phyloP scores from a whole-genome alignment of 2,888 invertebrate species.

The Protonemura montana region DNA sequence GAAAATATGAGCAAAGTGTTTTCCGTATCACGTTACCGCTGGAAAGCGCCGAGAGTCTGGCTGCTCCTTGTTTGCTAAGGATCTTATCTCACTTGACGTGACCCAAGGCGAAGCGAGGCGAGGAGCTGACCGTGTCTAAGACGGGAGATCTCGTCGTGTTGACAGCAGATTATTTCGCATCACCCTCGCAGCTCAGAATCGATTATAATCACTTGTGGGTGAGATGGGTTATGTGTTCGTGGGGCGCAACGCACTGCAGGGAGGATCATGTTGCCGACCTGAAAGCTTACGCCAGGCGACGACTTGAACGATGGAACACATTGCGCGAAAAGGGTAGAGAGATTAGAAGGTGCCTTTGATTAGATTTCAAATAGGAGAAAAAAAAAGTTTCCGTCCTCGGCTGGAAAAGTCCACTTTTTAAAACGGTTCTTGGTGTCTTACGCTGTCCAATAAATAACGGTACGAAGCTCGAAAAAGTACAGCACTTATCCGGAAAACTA shows the following conservation, averaged over 20 bases:
- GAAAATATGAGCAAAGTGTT: neutral
- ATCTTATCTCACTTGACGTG: conserved; percentile 20
- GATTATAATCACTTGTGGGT: conserved; percentile 43
- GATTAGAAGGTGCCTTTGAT: neutral
- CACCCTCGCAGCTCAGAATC: conserved; percentile 39
- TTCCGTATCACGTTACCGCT: neutral
- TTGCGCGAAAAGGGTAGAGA: neutral
- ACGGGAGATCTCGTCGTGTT: conserved; percentile 25
- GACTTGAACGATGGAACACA: neutral
- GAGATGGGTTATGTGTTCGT: neutral
- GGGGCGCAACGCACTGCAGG: neutral
- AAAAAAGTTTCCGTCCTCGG: neutral
- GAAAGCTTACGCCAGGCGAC: neutral
- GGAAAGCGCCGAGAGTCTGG: neutral
- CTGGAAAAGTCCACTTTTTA: neutral
- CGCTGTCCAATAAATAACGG: neutral
- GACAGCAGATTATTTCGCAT: conserved; percentile 43
- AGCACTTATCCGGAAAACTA: neutral
- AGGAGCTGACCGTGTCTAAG: conserved; percentile 15
- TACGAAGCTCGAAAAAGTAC: neutral
- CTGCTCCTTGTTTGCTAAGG: neutral
- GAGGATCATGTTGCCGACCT: neutral
- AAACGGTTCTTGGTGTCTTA: neutral
- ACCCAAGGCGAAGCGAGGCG: neutral
- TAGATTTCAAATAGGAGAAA: neutral